Evolutionary conservation across 2,888 invertebrate genomes (phyloP).

Genomic region (Scaptomyza flava): DNA sequence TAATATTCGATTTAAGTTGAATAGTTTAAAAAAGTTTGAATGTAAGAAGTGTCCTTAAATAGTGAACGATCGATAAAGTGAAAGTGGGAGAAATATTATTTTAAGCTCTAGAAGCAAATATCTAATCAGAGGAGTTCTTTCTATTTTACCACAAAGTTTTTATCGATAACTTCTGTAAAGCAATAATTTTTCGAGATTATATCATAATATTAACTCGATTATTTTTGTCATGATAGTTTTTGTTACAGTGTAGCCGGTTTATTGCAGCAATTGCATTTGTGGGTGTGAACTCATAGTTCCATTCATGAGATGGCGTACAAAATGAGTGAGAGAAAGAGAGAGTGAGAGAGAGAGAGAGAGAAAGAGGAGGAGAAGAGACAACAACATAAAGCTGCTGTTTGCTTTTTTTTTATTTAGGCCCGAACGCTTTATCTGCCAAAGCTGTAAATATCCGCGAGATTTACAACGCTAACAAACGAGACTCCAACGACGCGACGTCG

Average conservation of each 20-base stretch:
- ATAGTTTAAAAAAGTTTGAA: no score
- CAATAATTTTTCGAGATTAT: no score
- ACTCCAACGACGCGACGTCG: constrained; percentile 33
- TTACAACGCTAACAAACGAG: constrained; percentile 72
- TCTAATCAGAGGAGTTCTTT: no score
- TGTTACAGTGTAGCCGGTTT: not conserved
- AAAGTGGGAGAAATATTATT: no score
- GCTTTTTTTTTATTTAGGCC: not conserved
- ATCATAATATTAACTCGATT: no score
- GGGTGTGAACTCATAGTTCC: constrained; percentile 43
- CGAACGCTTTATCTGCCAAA: constrained; percentile 71
- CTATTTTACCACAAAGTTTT: no score
- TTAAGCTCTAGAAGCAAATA: no score
- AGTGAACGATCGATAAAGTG: no score
- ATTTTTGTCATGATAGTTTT: not conserved
- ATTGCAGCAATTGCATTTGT: constrained; percentile 36
- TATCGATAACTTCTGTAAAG: no score
- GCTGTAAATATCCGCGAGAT: constrained; percentile 83
- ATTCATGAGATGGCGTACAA: constrained; percentile 54
- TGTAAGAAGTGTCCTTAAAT: no score
- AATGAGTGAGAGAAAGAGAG: constrained; percentile 19
- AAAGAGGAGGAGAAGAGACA: no score
- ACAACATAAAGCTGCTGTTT: constrained; percentile 37
- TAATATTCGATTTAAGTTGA: no score
- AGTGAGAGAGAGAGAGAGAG: not conserved